Base-by-base conservation (phyloP, 2,797 vertebrate genomes). In the Cetoscarus ocellatus region DNA sequence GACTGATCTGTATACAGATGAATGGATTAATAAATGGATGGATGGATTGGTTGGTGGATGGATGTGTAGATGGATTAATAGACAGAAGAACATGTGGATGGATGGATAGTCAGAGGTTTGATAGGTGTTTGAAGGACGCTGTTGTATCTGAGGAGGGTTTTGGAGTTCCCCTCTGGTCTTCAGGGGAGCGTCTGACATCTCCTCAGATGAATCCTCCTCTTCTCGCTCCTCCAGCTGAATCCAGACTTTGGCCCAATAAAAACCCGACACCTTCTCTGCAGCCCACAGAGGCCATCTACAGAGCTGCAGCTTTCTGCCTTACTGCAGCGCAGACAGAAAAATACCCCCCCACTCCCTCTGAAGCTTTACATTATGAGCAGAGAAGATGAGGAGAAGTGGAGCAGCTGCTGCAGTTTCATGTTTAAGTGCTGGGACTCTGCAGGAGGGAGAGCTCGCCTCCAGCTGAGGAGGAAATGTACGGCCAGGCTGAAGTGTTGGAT, bases 391-490 rank as follows among this genome's bases (percentile, higher is more conserved):
- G 57, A 77, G 72, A 82, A 51, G 42, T 72, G 85, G 70, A 73
- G 61, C 82, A 86, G 84, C 87, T 77, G 79, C 82, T 77, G 84
- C 86, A 84, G 79, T 80, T 89, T 91, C 70, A 85, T 52, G 89
- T 91, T 84, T 77, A 79, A 84, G 72, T 18, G 45, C 47, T 42
- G 53, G 60, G 67, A 73, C 71, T 10, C 17, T 3, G 34, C 67
- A 15, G 63, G 65, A 64, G 73, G 78, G 75, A 70, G 51, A 70
- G 51, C 50, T 63, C 73, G 61, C 75, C 80, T 76, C 75, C 47
- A 55, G 70, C 59, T 43, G 3, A 34, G 66, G 63, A 81, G 86
- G 83, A 91, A 90, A 83, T 78, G 77, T 68, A 61, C 48, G 12
- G 7, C 61, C 75, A 9, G 74, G 75, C 67, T 73, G 40, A 64